Evolutionary conservation across 2,113 vertebrate genomes (phyloP).

Genomic region (Callithrix jacchus): DNA sequence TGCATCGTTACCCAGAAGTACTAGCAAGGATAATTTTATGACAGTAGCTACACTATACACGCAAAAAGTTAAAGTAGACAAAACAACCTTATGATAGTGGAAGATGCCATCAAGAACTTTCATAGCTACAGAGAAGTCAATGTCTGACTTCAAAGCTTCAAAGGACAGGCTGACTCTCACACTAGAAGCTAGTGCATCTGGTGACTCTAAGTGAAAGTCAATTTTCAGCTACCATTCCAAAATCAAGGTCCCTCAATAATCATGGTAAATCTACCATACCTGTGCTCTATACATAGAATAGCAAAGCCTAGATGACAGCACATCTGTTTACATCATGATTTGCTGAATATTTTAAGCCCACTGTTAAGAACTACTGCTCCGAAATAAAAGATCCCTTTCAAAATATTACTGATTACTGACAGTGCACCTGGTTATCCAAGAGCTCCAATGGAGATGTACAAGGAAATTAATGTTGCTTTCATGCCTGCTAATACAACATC

Average conservation of each 20-base stretch:
- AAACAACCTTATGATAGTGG: not conserved
- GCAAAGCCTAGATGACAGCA: not conserved
- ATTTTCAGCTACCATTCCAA: not conserved
- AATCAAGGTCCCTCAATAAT: not conserved
- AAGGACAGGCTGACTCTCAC: not conserved
- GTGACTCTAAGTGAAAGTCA: not conserved
- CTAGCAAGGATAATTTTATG: not conserved
- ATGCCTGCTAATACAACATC: not conserved
- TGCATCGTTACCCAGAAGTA: not conserved
- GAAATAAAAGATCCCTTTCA: not conserved
- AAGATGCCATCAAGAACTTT: not conserved
- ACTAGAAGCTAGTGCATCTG: not conserved
- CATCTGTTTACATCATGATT: not conserved
- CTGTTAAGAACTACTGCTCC: not conserved
- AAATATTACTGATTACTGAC: not conserved
- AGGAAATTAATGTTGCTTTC: not conserved
- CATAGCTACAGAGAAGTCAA: not conserved
- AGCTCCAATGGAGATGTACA: not conserved
- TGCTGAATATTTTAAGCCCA: not conserved
- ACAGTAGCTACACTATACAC: not conserved
- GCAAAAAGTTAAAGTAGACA: not conserved
- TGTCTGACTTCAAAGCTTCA: not conserved
- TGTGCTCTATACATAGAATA: not conserved
- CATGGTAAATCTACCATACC: not conserved
- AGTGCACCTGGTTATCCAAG: not conserved